Conservation (phyloP, 92 coral and sea anemone genomes). For the Porites evermanni region DNA sequence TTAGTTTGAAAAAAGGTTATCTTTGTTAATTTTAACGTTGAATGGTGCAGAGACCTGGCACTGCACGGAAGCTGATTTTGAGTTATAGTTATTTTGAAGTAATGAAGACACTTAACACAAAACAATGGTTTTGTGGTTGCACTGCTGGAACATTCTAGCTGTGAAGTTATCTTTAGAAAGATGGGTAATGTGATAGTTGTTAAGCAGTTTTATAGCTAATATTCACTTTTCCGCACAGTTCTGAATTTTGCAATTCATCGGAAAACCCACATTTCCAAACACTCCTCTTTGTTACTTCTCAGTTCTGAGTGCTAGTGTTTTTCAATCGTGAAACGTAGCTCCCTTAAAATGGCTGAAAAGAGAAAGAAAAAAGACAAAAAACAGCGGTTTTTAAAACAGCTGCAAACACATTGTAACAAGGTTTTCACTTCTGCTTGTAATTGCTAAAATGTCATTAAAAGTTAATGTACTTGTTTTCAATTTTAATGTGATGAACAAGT, state of each 20-base stretch:
- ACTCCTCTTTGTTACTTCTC: neutral
- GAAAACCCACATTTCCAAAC: neutral
- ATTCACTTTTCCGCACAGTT: neutral
- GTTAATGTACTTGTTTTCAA: slow-evolving; percentile 26
- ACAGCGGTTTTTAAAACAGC: slow-evolving; percentile 46
- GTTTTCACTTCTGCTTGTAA: slow-evolving; percentile 20
- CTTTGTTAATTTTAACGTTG: slow-evolving; percentile 10
- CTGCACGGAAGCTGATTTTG: slow-evolving; percentile 17
- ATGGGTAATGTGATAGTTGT: slow-evolving; percentile 8
- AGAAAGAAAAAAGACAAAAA: neutral
- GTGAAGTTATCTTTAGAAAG: slow-evolving; percentile 19
- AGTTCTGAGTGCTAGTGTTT: neutral
- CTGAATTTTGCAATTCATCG: neutral
- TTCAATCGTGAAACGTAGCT: neutral
- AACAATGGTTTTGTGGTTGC: slow-evolving; percentile 37
- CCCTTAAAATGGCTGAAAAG: neutral
- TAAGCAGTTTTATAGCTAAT: neutral
- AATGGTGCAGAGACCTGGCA: neutral
- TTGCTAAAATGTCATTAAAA: slow-evolving; percentile 37
- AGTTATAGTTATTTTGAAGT: slow-evolving; percentile 18
- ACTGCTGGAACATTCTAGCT: neutral
- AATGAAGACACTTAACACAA: slow-evolving; percentile 1
- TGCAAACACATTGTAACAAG: slow-evolving; percentile 46
- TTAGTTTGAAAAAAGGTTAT: slow-evolving; percentile 15
- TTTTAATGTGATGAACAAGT: neutral